A percentile compares a stretch with the other conserved stretches of the same genome.
Conservation (phyloP, 2,797 vertebrate species). For the Meriones psammophilus region DNA sequence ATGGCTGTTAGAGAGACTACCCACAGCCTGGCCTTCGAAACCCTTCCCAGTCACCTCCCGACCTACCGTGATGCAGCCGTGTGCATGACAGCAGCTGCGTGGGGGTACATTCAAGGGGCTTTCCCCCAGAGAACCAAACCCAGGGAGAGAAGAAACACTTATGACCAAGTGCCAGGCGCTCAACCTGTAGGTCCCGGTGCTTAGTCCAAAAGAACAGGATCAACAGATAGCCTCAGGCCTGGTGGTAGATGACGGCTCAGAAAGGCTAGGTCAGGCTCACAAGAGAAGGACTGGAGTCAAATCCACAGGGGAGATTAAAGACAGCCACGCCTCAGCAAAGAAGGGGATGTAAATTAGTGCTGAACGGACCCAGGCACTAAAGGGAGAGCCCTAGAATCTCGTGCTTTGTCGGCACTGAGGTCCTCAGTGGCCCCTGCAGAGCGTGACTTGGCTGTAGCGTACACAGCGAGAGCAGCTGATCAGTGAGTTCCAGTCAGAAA, state of each 20-base stretch:
- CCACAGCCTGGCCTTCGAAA: neutral
- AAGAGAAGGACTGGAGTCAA: slow-evolving; percentile 5
- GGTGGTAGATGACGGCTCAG: neutral
- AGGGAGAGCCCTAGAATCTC: neutral
- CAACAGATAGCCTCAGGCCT: neutral
- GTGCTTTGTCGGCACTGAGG: neutral
- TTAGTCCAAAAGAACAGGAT: neutral
- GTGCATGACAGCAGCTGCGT: neutral
- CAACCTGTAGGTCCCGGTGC: neutral
- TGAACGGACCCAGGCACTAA: neutral
- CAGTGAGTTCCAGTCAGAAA: neutral
- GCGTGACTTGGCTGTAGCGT: neutral
- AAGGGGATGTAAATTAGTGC: neutral
- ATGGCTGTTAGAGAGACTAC: neutral
- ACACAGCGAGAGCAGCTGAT: neutral
- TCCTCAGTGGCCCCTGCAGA: neutral
- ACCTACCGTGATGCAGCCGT: neutral
- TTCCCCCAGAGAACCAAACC: neutral
- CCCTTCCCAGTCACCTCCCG: neutral
- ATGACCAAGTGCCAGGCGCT: neutral
- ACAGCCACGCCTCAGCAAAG: neutral
- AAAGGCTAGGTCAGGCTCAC: slow-evolving; percentile 3
- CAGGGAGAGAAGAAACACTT: slow-evolving; percentile 20
- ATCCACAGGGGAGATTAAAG: neutral
- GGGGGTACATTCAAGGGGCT: neutral